Evolutionary conservation across 2,113 vertebrate species (phyloP).

Genomic region (Potamarius usumacintae): DNA sequence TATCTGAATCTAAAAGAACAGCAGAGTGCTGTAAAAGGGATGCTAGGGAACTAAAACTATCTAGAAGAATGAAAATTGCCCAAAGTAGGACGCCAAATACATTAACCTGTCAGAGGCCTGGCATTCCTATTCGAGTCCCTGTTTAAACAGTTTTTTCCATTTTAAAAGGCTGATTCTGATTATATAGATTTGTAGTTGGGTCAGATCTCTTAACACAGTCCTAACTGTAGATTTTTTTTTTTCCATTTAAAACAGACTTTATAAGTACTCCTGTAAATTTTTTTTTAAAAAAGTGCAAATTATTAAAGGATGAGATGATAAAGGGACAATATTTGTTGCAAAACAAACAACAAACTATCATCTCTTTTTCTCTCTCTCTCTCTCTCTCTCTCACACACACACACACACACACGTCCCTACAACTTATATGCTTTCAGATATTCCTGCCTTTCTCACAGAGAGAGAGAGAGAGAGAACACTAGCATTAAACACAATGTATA

Average conservation of each 20-base stretch:
- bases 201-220: background rate
- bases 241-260: background rate
- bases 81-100: background rate
- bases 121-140: background rate
- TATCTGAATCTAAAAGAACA: background rate
- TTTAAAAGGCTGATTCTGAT: background rate
- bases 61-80: background rate
- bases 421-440: background rate
- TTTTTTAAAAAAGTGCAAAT: background rate
- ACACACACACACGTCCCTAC: background rate
- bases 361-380: no score
- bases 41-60: background rate
- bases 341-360: background rate
- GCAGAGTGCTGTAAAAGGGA: background rate
- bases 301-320: background rate
- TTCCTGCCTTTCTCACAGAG: background rate
- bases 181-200: background rate
- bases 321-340: background rate
- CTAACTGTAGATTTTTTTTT: background rate
- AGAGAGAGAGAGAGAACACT: background rate
- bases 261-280: no score
- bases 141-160: background rate
- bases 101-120: background rate
- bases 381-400: no score
- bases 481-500: background rate